These are phyloP conservation scores for Neomonachus schauinslandi DNA, from an alignment of 2,113 vertebrate species.

Conservation along the genomic window DNA sequence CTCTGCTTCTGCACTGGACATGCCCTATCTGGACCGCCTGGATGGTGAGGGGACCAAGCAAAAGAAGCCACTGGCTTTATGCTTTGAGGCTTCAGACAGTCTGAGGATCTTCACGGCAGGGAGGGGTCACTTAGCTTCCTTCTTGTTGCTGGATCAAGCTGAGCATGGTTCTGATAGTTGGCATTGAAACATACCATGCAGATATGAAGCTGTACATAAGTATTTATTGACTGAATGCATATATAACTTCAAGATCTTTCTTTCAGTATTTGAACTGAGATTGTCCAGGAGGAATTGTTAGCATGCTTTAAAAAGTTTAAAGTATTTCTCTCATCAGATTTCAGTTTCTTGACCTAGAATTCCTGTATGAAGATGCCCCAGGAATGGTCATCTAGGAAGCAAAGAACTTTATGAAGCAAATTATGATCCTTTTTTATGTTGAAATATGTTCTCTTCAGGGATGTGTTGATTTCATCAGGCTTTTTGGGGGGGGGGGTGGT, in stretches of 20 bases:
- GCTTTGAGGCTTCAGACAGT: not conserved
- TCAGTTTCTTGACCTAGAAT: constrained; percentile 43
- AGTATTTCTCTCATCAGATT: not conserved
- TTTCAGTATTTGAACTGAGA: not conserved
- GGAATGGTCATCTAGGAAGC: not conserved
- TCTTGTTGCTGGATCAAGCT: not conserved
- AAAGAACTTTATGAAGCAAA: not conserved
- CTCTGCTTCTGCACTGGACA: not conserved
- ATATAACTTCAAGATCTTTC: not conserved
- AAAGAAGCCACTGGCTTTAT: not conserved
- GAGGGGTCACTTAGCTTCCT: not conserved
- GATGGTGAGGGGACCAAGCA: not conserved
- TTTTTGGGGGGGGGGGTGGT: rapidly evolving
- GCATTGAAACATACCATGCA: not conserved
- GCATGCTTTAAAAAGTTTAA: not conserved
- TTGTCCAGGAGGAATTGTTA: not conserved
- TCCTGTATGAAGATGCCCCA: not conserved
- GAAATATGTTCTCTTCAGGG: not conserved
- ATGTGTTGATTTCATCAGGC: not conserved
- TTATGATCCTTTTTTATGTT: not conserved
- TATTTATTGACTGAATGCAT: not conserved
- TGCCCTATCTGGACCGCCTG: not conserved
- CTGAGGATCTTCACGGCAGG: not conserved
- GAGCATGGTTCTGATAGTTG: not conserved
- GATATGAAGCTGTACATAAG: not conserved